A percentile compares a stretch with the other conserved stretches of the same genome.
phyloP scores from a whole-genome alignment of 2,113 vertebrate genomes.

The Mola mola region DNA sequence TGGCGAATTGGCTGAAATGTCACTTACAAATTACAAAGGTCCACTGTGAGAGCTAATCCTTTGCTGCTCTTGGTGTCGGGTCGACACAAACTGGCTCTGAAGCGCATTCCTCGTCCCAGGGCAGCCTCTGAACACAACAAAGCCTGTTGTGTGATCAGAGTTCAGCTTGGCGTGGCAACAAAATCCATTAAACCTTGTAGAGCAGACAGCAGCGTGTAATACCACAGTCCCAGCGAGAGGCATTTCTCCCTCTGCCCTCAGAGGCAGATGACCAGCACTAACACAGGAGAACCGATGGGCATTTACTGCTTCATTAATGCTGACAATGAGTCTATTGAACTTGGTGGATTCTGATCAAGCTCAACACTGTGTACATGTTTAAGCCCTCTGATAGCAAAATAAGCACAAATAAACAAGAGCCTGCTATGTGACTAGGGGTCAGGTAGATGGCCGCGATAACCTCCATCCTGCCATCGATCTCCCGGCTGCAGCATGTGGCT shows the following conservation, averaged over 20 bases:
- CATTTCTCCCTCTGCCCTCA: constrained; percentile 15
- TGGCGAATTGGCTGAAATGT: background rate
- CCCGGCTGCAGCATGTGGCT: background rate
- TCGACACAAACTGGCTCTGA: background rate
- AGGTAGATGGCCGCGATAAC: background rate
- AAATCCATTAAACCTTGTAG: constrained; percentile 33
- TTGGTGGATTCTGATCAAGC: constrained; percentile 2
- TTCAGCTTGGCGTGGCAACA: constrained; percentile 20
- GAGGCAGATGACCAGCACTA: background rate
- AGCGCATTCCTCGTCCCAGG: background rate
- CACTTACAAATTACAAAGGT: background rate
- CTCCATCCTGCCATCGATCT: constrained; percentile 19
- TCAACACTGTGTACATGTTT: background rate
- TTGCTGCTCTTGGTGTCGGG: constrained; percentile 5
- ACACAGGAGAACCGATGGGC: constrained; percentile 1
- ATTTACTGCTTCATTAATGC: constrained; percentile 6
- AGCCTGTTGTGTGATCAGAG: constrained; percentile 57
- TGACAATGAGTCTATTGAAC: background rate
- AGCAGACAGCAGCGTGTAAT: too few relatives aligned
- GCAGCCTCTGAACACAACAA: constrained; percentile 44
- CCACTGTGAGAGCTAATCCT: background rate
- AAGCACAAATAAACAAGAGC: too few relatives aligned
- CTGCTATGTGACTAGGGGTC: too few relatives aligned
- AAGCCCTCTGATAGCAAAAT: too few relatives aligned
- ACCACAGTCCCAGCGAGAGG: too few relatives aligned